phyloP scores from a whole-genome alignment of 2,888 invertebrate species.

The Troides helena region DNA sequence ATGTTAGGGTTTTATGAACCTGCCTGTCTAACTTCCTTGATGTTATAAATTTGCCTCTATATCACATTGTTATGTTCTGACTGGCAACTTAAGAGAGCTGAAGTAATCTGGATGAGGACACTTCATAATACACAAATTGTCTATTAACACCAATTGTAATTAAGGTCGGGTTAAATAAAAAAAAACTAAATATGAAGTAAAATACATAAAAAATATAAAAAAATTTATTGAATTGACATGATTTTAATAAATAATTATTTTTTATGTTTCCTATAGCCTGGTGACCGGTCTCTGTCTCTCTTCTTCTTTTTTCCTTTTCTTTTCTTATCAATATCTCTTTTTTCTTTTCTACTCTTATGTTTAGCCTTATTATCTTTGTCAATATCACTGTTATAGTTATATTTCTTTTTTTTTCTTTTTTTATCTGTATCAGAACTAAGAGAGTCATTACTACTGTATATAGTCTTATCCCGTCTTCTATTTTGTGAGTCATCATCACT shows the following conservation, averaged over 20 bases:
- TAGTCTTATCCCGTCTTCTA: constrained; percentile 42
- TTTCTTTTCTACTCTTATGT: constrained; percentile 63
- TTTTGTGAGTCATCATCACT: constrained; percentile 36
- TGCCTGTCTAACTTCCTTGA: too few relatives aligned
- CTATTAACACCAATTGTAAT: background rate
- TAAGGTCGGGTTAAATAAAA: background rate
- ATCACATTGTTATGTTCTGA: background rate
- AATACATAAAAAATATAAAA: background rate
- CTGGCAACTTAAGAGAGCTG: background rate
- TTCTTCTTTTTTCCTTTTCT: constrained; percentile 80
- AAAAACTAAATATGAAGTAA: background rate
- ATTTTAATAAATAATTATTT: constrained; percentile 51
- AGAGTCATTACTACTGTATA: constrained; percentile 53
- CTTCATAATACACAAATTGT: background rate
- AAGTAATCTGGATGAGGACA: background rate
- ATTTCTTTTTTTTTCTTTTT: constrained; percentile 40
- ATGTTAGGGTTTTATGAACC: too few relatives aligned
- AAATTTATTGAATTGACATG: constrained; percentile 2
- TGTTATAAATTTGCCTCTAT: background rate
- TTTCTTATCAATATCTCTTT: constrained; percentile 78
- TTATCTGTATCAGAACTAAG: constrained; percentile 52
- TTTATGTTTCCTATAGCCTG: constrained; percentile 73
- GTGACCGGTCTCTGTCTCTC: constrained; percentile 74
- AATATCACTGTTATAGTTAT: constrained; percentile 49
- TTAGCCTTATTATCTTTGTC: constrained; percentile 47